phyloP scores from a whole-genome alignment of 2,888 invertebrate species.

The Lasioglossum pauxillum region DNA sequence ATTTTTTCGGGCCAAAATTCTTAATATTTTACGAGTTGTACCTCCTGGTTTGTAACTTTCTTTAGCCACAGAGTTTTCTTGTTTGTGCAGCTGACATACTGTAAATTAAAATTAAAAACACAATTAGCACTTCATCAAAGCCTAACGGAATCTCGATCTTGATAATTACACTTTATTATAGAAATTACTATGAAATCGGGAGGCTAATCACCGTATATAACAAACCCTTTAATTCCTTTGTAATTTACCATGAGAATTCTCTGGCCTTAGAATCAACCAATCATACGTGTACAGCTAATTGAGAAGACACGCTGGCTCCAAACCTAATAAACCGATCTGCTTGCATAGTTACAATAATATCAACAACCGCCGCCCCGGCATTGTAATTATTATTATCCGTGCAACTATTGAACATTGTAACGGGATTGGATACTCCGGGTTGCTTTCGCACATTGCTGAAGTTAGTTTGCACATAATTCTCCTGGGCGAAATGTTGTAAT shows the following conservation, averaged over 20 bases:
- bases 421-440: neutral
- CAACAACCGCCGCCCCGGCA: constrained; percentile 10
- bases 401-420: neutral
- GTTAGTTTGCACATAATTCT: neutral
- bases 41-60: neutral
- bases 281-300: neutral
- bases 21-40: neutral
- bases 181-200: neutral
- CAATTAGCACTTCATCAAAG: neutral
- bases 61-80: no score
- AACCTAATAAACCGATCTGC: neutral
- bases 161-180: neutral
- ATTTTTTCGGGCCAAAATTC: neutral
- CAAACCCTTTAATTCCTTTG: neutral
- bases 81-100: no score
- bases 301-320: neutral
- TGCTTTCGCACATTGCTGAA: neutral
- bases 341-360: neutral
- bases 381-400: constrained; percentile 3
- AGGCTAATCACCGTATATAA: neutral
- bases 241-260: neutral
- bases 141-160: neutral
- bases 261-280: neutral
- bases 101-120: no score
- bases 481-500: neutral